Conservation (phyloP, 1,140 invertebrate species). For the Drosophila takahashii region DNA sequence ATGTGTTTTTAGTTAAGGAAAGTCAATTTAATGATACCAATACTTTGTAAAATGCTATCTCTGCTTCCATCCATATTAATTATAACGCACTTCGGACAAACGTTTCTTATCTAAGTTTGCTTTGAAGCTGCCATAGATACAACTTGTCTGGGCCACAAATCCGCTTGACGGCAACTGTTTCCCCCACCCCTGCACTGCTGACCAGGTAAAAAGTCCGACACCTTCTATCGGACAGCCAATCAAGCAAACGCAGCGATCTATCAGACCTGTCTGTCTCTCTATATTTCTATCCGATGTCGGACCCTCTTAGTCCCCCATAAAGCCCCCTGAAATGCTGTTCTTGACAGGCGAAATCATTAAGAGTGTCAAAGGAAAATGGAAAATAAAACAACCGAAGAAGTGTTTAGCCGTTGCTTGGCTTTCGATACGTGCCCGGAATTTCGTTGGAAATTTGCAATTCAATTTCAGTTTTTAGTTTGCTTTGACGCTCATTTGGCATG, state of each 20-base stretch:
- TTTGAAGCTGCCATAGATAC: constrained; percentile 31
- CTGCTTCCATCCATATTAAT: constrained; percentile 31
- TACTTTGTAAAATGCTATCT: not conserved
- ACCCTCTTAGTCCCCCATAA: constrained; percentile 11
- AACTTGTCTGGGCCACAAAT: constrained; percentile 37
- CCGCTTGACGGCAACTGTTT: constrained; percentile 45
- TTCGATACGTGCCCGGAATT: constrained; percentile 64
- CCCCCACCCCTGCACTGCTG: constrained; percentile 2
- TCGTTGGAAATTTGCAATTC: constrained; percentile 76
- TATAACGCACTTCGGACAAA: constrained; percentile 20
- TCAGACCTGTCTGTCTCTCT: constrained; percentile 58
- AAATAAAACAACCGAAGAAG: constrained; percentile 31
- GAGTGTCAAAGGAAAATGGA: constrained; percentile 70
- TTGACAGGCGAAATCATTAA: constrained; percentile 79
- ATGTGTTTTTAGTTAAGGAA: too few relatives aligned
- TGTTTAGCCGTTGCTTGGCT: constrained; percentile 35
- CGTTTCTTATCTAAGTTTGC: constrained; percentile 31
- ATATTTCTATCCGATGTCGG: constrained; percentile 14
- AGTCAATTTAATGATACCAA: not conserved
- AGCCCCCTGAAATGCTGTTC: constrained; percentile 20
- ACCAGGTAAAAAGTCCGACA: constrained; percentile 38
- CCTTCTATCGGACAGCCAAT: constrained; percentile 61
- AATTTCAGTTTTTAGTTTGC: constrained; percentile 47
- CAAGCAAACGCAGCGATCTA: constrained; percentile 67
- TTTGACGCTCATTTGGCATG: constrained; percentile 39